Conservation (phyloP, 2,797 vertebrate genomes). For the Molothrus aeneus region DNA sequence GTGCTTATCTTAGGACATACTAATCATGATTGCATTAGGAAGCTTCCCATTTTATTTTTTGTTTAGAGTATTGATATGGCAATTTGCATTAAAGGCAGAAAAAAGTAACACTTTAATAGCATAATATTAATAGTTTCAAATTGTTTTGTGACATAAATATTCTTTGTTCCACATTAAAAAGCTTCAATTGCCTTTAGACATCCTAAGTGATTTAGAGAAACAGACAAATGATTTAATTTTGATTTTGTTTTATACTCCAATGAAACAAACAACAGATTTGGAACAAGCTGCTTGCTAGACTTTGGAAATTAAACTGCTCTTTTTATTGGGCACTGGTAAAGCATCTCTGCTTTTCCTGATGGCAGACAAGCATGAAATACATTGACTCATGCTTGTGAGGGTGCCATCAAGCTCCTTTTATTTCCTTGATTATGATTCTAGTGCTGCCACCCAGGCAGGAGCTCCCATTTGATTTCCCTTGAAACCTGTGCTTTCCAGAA, state of each 20-base stretch:
- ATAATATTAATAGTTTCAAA: not conserved
- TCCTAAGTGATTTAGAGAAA: constrained; percentile 35
- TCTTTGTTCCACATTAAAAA: constrained; percentile 25
- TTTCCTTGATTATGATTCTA: constrained; percentile 42
- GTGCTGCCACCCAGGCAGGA: not conserved
- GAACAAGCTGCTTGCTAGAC: constrained; percentile 60
- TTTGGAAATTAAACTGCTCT: constrained; percentile 49
- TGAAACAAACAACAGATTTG: constrained; percentile 60
- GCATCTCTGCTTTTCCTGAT: not conserved
- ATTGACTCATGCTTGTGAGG: constrained; percentile 49
- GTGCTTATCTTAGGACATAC: not conserved
- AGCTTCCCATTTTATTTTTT: not conserved
- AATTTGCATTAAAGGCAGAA: not conserved
- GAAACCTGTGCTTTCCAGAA: constrained; percentile 24
- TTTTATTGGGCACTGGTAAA: constrained; percentile 42
- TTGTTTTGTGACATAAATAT: not conserved
- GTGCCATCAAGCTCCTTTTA: constrained; percentile 50
- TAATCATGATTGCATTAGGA: not conserved
- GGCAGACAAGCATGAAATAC: constrained; percentile 51
- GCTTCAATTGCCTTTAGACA: constrained; percentile 33
- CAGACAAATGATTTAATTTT: constrained; percentile 40
- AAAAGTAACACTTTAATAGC: not conserved
- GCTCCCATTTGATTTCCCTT: constrained; percentile 19
- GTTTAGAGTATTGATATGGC: not conserved
- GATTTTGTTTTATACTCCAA: constrained; percentile 48